A percentile compares a stretch with the other conserved stretches of the same genome.
These are phyloP conservation scores for Alosa alosa DNA, from an alignment of 2,113 vertebrate species.

Conservation along the genomic window DNA sequence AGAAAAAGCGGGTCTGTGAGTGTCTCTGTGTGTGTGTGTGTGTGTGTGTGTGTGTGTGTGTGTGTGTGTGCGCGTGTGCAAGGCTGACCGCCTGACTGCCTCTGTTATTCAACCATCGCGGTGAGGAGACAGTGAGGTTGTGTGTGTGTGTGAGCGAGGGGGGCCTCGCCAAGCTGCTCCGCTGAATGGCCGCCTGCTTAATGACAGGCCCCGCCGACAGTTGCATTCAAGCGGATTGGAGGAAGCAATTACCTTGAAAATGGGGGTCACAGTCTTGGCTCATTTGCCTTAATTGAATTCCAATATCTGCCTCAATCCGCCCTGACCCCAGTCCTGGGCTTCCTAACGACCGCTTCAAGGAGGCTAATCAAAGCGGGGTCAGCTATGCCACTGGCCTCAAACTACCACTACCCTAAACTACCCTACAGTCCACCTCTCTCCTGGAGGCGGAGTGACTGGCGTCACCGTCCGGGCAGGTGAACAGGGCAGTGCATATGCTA, in stretches of 20 bases:
- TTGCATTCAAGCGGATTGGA: conserved; percentile 60
- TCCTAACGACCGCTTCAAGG: conserved; percentile 59
- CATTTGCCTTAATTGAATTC: conserved; percentile 83
- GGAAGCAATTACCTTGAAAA: conserved; percentile 85
- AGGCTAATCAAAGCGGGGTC: conserved; percentile 63
- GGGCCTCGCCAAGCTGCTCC: conserved; percentile 51
- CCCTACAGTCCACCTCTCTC: neutral
- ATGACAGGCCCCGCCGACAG: conserved; percentile 61
- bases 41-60: too few relatives aligned
- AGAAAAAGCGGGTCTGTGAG: neutral
- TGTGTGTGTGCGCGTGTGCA: conserved; percentile 29
- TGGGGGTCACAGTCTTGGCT: conserved; percentile 76
- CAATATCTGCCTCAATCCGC: conserved; percentile 76
- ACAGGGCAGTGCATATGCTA: neutral
- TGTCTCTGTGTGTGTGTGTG: conserved; percentile 9
- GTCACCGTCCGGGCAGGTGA: neutral
- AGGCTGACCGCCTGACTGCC: conserved; percentile 32
- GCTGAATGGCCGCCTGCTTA: conserved; percentile 66
- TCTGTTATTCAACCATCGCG: conserved; percentile 30
- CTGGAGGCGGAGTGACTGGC: neutral
- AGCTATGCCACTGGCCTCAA: conserved; percentile 41
- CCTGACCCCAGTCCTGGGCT: conserved; percentile 63
- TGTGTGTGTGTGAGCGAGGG: conserved; percentile 3
- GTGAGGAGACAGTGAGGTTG: conserved; percentile 37
- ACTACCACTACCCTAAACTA: neutral